Conservation (phyloP, 2,113 vertebrate genomes). For the Ammodytes marinus region DNA sequence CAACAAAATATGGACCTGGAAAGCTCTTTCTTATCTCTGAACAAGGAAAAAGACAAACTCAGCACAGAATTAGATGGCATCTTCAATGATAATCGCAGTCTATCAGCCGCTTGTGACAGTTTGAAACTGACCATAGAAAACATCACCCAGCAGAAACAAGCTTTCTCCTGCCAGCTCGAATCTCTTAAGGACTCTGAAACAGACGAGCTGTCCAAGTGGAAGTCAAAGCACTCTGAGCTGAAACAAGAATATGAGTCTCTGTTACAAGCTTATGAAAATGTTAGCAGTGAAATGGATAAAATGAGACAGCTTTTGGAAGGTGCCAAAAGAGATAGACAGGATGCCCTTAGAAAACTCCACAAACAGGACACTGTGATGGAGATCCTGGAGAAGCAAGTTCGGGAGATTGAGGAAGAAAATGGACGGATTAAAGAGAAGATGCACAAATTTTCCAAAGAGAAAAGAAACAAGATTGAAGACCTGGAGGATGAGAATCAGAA, state of each 20-base stretch:
- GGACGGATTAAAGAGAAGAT: slow-evolving; percentile 80
- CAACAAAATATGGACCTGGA: slow-evolving; percentile 73
- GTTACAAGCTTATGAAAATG: slow-evolving; percentile 90
- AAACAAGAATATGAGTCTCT: slow-evolving; percentile 92
- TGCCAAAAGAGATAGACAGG: slow-evolving; percentile 87
- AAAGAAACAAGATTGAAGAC: slow-evolving; percentile 78
- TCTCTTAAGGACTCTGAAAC: slow-evolving; percentile 91
- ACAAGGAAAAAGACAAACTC: slow-evolving; percentile 76
- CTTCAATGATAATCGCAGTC: slow-evolving; percentile 86
- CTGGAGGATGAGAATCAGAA: slow-evolving; percentile 83
- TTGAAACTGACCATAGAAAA: slow-evolving; percentile 90
- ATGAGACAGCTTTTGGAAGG: slow-evolving; percentile 89
- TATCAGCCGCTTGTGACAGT: slow-evolving; percentile 89
- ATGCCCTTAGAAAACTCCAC: slow-evolving; percentile 81
- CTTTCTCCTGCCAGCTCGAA: slow-evolving; percentile 90
- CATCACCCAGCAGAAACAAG: slow-evolving; percentile 91
- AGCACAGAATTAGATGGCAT: slow-evolving; percentile 79
- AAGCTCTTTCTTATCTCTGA: slow-evolving; percentile 16
- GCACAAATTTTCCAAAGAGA: slow-evolving; percentile 78
- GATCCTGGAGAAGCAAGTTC: slow-evolving; percentile 72
- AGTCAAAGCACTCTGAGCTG: slow-evolving; percentile 88
- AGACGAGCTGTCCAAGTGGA: slow-evolving; percentile 91
- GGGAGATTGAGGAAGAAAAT: slow-evolving; percentile 81
- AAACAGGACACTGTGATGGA: slow-evolving; percentile 81
- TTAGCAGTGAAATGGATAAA: slow-evolving; percentile 90